Conservation (phyloP, 2,797 vertebrate species). For the Helicolenus hilgendorfi region DNA sequence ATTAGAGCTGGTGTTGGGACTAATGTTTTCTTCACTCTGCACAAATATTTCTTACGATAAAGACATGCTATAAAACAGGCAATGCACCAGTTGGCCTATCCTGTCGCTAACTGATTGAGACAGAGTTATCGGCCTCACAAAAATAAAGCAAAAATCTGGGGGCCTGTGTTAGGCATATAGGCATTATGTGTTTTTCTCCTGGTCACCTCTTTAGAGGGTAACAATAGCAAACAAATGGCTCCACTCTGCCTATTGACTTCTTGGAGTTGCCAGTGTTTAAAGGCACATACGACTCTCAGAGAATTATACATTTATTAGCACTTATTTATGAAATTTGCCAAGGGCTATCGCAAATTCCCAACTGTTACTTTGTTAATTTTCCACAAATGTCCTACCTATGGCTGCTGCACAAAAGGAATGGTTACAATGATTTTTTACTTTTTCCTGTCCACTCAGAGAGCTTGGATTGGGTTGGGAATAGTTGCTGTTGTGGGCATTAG, state of each 20-base stretch:
- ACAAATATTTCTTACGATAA: conserved; percentile 84
- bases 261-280: conserved; percentile 46
- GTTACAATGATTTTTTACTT: background rate
- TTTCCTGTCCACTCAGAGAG: background rate
- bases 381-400: background rate
- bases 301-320: background rate
- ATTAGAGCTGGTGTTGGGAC: conserved; percentile 63
- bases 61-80: conserved; percentile 69
- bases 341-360: background rate
- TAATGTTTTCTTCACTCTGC: conserved; percentile 80
- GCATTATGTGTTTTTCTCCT: conserved; percentile 52
- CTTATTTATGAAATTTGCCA: background rate
- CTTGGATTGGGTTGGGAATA: background rate
- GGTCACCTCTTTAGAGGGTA: conserved; percentile 31
- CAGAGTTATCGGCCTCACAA: conserved; percentile 48
- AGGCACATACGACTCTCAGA: conserved; percentile 4
- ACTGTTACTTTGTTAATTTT: background rate
- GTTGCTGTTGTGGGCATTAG: background rate
- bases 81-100: conserved; percentile 60
- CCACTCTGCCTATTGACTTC: conserved; percentile 47
- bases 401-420: background rate
- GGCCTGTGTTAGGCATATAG: conserved; percentile 22
- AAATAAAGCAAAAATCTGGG: conserved; percentile 46
- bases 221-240: conserved; percentile 70
- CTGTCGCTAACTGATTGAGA: conserved; percentile 66